Evolutionary conservation across 2,113 vertebrate genomes (phyloP), one percentile per base, ranked within the genome.

Genomic region (Donacobius atricapilla): DNA sequence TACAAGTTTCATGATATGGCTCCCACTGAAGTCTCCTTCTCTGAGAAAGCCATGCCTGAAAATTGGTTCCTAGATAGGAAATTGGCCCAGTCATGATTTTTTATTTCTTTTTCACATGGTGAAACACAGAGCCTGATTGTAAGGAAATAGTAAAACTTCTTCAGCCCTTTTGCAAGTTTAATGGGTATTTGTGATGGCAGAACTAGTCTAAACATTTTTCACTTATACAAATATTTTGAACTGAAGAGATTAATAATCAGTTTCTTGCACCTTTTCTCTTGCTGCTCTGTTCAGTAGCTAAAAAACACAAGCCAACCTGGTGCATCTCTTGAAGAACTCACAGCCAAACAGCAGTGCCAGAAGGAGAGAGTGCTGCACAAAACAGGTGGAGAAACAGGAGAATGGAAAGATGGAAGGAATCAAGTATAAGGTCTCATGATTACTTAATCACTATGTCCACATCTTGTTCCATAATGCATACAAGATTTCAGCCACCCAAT

Each of bases 351-450:
- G 42, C 45, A 83, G 35, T 28, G 27, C 42, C n/a, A 92, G 42
- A 80, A 77, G 37, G 37, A 91, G 44, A 79, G 45, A 93, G 75
- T 60, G 60, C 63, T 78, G 73, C 33, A 39, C 42, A 39, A 37
- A 77, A 90, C 90, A 94, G 75, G 68, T 91, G 80, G 80, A 85
- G 91, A 96, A 96, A 95, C 51, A 96, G 56, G 96, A 95, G 94
- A 97, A 87, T 93, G 93, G 93, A 94, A 96, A 96, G 73, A 91
- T 90, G 75, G 77, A 95, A 82, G 72, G 87, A 94, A 93, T 95
- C 86, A 48, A 93, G 90, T 92, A 78, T 56, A 95, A 89, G 48
- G 71, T 77, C 93, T 89, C 96, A 96, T 95, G 83, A 96, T 96
- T 95, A 92, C 85, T 96, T 97, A 96, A 95, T 91, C 19, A 65